Conservation (phyloP, 1,140 invertebrate genomes). For the Temnothorax longispinosus region DNA sequence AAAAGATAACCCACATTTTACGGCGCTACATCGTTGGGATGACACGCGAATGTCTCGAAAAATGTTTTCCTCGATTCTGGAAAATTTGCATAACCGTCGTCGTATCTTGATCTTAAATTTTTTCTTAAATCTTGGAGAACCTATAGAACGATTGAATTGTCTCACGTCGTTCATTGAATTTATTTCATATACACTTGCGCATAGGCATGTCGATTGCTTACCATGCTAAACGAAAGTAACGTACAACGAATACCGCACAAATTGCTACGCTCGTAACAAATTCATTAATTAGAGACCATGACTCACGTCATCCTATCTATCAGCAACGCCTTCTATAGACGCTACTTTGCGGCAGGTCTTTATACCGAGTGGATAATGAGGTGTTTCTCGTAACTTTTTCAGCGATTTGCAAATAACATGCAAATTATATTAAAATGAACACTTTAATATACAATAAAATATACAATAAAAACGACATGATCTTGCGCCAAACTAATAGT, state of each 20-base stretch:
- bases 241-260: slow-evolving; percentile 63
- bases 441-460: background rate
- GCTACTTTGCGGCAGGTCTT: slow-evolving; percentile 51
- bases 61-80: background rate
- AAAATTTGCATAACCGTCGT: background rate
- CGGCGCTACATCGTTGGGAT: background rate
- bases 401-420: slow-evolving; percentile 22
- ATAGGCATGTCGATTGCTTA: slow-evolving; percentile 13
- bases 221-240: slow-evolving; percentile 57
- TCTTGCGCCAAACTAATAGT: background rate
- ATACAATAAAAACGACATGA: background rate
- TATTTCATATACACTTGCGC: slow-evolving; percentile 16
- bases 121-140: background rate
- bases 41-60: background rate
- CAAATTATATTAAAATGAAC: slow-evolving; percentile 29
- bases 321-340: slow-evolving; percentile 49
- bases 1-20: slow-evolving; percentile 3
- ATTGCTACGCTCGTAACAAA: slow-evolving; percentile 62
- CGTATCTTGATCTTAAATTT: background rate
- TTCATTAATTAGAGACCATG: slow-evolving; percentile 71
- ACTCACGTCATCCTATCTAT: slow-evolving; percentile 66
- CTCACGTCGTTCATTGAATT: slow-evolving; percentile 21
- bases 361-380: slow-evolving; percentile 45
- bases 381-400: slow-evolving; percentile 31
- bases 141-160: background rate